Percentiles rank a stretch among this genome's conserved stretches.
These are phyloP conservation scores for Campoplex capitator DNA, from an alignment of 2,888 invertebrate genomes.

Conservation along the genomic window DNA sequence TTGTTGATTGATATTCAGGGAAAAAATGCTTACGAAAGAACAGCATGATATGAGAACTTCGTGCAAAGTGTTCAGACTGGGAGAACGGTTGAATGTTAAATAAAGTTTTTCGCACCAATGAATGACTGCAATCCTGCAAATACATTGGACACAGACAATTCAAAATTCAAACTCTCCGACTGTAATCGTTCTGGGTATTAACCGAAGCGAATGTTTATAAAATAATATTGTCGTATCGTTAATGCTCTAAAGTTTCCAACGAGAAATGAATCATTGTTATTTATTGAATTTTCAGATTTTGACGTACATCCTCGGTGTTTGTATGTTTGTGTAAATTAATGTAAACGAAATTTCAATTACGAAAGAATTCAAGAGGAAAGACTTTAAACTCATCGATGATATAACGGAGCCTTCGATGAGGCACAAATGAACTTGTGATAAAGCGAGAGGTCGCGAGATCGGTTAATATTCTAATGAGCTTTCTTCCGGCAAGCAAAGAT, in stretches of 20 bases:
- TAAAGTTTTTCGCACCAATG: not conserved
- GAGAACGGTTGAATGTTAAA: too few species aligned
- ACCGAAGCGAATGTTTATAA: not conserved
- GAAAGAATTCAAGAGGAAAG: not conserved
- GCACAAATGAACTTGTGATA: conserved; percentile 31
- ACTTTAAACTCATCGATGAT: not conserved
- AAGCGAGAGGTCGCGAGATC: conserved; percentile 3
- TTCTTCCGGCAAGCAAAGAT: conserved; percentile 22
- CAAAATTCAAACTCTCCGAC: not conserved
- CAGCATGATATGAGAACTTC: too few species aligned
- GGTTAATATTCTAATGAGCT: conserved; percentile 7
- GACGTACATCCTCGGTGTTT: not conserved
- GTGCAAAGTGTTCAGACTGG: too few species aligned
- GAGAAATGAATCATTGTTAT: not conserved
- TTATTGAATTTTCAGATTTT: not conserved
- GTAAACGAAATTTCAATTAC: not conserved
- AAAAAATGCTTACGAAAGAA: not conserved
- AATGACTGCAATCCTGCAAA: not conserved
- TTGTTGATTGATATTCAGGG: not conserved
- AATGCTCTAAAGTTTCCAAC: not conserved
- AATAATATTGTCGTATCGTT: not conserved
- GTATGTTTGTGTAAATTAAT: not conserved
- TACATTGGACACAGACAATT: not conserved
- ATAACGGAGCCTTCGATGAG: conserved; percentile 9
- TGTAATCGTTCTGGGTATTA: not conserved